Conservation (phyloP, 2,797 vertebrate species). For the Sylvia borin region DNA sequence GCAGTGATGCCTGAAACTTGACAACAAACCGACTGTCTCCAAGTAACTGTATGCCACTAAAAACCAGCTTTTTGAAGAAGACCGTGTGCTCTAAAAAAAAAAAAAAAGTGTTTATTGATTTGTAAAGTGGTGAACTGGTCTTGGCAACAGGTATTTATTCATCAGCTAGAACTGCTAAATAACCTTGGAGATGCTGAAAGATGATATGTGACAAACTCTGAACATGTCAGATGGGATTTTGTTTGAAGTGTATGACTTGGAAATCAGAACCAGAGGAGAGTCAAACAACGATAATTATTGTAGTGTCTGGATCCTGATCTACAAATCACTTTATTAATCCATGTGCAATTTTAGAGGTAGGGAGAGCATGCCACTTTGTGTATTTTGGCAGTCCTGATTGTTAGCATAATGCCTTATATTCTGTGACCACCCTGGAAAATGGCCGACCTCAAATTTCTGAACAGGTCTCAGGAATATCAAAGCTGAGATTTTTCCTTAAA, state of each 20-base stretch:
- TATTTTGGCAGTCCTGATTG: slow-evolving; percentile 4
- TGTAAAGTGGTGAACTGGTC: not conserved
- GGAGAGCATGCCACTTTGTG: not conserved
- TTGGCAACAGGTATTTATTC: slow-evolving; percentile 27
- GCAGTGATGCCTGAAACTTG: not conserved
- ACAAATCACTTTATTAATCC: slow-evolving; percentile 42
- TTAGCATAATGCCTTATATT: slow-evolving; percentile 4
- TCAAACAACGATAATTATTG: not conserved
- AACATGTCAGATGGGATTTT: not conserved
- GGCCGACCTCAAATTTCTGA: not conserved
- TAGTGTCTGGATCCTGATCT: slow-evolving; percentile 34
- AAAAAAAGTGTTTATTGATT: slow-evolving; percentile 17
- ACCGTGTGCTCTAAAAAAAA: not conserved
- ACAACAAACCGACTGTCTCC: not conserved
- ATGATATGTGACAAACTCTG: not conserved
- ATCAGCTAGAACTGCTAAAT: slow-evolving; percentile 31
- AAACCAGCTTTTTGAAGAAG: not conserved
- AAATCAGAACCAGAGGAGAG: slow-evolving; percentile 27
- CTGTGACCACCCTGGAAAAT: not conserved
- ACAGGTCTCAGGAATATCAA: not conserved
- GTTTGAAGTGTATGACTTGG: slow-evolving; percentile 7
- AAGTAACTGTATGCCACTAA: not conserved
- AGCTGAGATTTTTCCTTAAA: not conserved
- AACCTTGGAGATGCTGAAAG: slow-evolving; percentile 16
- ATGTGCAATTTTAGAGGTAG: not conserved